Base-by-base conservation (phyloP, 2,797 vertebrate genomes). In the Melopsittacus undulatus region DNA sequence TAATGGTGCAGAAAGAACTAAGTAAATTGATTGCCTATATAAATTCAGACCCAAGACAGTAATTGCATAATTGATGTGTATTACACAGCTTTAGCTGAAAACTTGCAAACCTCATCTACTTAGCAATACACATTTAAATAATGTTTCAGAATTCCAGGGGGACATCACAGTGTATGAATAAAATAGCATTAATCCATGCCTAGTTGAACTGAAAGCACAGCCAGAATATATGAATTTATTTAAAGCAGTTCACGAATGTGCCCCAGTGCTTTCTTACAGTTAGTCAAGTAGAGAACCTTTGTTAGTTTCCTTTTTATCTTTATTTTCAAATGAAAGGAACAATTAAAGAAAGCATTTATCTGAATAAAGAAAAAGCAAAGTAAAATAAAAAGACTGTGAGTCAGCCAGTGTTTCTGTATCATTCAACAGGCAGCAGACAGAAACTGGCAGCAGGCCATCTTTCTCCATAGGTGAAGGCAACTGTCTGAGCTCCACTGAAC, bases 1-100 rank as follows among this genome's bases (percentile, higher is more conserved):
- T 89, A 94, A 68, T 40, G 13, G 26, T 83, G 24, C 24, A 87
- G 74, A 78, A 90, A 59, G 38, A 51, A 63, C 51, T 43, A 66
- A 67, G 42, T 62, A 78, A 85, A 89, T 63, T 74, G 81, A 93
- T 93, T 92, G 32, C 42, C 89, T 92, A 24, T 85, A 84, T 66
- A 90, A 67, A 87, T 84, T 94, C 78, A 83, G 61, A 81, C 40
- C 45, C 67, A 84, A 84, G 88, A 96, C 61, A 90, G 80, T 94
- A 92, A 94, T 92, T 94, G 85, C 66, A 80, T 93, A 95, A 96
- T 94, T 96, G 91, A 94, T 95, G 87, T 89, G 91, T 82, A 70
- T 94, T 87, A 36, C 64, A 84, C 18, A 94, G 70, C 59, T 95
- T 87, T 80, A 74, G 54, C 40, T 7, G 48, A 82, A 96, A 94